Percentiles rank a stretch among this genome's conserved stretches.
Conservation (phyloP, 2,888 invertebrate genomes). For the Nymphalis polychloros region DNA sequence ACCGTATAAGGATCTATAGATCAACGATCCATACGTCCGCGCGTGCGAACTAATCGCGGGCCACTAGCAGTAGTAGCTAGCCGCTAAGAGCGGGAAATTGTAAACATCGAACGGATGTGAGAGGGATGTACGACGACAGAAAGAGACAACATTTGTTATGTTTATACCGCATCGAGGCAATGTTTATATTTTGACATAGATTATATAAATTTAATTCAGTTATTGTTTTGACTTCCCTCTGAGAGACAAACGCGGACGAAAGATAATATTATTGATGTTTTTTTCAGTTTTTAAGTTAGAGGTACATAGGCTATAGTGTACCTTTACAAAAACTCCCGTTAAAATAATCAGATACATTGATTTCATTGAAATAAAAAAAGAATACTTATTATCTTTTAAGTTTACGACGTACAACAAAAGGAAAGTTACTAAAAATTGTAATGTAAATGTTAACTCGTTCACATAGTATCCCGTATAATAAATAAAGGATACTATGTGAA, state of each 20-base stretch:
- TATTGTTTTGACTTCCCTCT: slow-evolving; percentile 4
- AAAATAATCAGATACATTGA: too few relatives aligned
- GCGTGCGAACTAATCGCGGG: slow-evolving; percentile 53
- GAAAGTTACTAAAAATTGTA: too few relatives aligned
- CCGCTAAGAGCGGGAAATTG: slow-evolving; percentile 55
- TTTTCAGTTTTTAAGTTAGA: too few relatives aligned
- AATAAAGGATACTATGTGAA: too few relatives aligned
- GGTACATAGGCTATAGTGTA: too few relatives aligned
- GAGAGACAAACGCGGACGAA: not conserved
- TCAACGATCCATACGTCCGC: slow-evolving; percentile 48
- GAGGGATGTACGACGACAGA: slow-evolving; percentile 49
- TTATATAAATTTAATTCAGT: slow-evolving; percentile 26
- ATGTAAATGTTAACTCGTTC: too few relatives aligned
- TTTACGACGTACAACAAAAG: too few relatives aligned
- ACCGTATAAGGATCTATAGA: slow-evolving; percentile 43
- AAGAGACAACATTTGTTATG: slow-evolving; percentile 52
- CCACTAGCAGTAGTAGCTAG: slow-evolving; percentile 47
- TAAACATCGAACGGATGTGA: slow-evolving; percentile 60
- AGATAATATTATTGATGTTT: too few relatives aligned
- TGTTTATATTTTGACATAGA: slow-evolving; percentile 51
- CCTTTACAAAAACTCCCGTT: too few relatives aligned
- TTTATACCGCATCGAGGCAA: slow-evolving; percentile 45
- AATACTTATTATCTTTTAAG: too few relatives aligned
- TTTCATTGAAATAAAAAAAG: too few relatives aligned
- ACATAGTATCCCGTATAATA: too few relatives aligned